These are phyloP conservation scores for Cynaeus angustus DNA, from an alignment of 2,888 invertebrate genomes.

Conservation along the genomic window DNA sequence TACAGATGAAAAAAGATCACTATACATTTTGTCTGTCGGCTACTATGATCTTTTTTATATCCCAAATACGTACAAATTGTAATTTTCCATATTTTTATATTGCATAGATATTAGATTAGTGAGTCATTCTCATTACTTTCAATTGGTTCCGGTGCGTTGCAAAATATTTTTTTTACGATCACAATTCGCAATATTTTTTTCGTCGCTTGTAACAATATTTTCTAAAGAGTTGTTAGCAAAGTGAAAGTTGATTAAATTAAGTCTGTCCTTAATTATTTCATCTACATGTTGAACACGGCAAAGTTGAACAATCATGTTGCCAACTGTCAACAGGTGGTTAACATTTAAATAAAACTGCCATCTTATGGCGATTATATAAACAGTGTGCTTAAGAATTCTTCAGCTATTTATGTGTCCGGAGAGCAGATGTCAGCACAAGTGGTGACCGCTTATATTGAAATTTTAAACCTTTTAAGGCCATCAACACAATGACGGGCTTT, in stretches of 20 bases:
- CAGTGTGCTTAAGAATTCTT: slow-evolving; percentile 15
- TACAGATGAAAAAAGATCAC: too few species aligned
- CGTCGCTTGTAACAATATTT: slow-evolving; percentile 4
- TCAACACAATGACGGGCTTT: too few species aligned
- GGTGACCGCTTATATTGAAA: slow-evolving; percentile 28
- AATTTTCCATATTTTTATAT: not conserved
- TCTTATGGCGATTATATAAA: slow-evolving; percentile 6
- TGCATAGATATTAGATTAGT: not conserved
- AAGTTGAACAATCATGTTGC: slow-evolving; percentile 17
- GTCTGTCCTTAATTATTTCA: slow-evolving; percentile 43
- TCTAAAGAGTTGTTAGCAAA: slow-evolving; percentile 24
- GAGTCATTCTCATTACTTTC: not conserved
- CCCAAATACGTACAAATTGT: too few species aligned
- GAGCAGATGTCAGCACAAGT: slow-evolving; percentile 34
- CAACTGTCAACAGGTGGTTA: slow-evolving; percentile 10
- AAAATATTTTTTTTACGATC: slow-evolving; percentile 1
- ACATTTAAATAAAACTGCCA: slow-evolving; percentile 7
- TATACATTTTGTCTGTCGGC: too few species aligned
- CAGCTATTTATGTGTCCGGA: not conserved
- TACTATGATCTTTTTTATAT: too few species aligned
- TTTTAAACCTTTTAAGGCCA: slow-evolving; percentile 20
- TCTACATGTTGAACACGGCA: slow-evolving; percentile 19
- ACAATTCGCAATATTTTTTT: slow-evolving; percentile 26
- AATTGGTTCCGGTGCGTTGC: slow-evolving; percentile 1
- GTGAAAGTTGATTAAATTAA: slow-evolving; percentile 44